A percentile compares a stretch with the other conserved stretches of the same genome.
Conservation (phyloP, 2,888 invertebrate genomes). For the Noctua janthe region DNA sequence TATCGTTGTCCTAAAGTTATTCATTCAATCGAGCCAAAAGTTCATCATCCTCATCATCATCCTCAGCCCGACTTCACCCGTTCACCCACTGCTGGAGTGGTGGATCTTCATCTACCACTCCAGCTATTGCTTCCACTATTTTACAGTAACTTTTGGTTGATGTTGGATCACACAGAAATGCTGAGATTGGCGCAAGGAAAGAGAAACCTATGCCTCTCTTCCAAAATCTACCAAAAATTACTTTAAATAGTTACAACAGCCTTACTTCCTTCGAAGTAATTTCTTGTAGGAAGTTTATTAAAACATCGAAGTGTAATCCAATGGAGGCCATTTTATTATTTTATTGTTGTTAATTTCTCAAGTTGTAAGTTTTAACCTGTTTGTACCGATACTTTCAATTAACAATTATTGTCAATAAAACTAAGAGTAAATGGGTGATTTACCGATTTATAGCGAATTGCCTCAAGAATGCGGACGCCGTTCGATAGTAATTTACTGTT, state of each 20-base stretch:
- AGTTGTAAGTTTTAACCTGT: constrained; percentile 7
- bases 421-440: constrained; percentile 17
- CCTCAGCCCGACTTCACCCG: too few relatives aligned
- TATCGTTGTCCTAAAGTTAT: background rate
- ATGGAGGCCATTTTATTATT: background rate
- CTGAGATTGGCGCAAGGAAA: too few relatives aligned
- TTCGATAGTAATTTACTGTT: constrained; percentile 37
- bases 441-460: constrained; percentile 5
- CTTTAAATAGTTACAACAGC: background rate
- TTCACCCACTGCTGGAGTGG: background rate
- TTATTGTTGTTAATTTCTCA: constrained; percentile 17
- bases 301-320: background rate
- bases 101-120: background rate
- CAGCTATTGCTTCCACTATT: too few relatives aligned
- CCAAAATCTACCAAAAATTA: background rate
- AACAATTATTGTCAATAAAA: constrained; percentile 30
- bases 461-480: constrained; percentile 46
- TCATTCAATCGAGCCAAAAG: background rate
- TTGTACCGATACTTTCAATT: constrained; percentile 10
- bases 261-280: background rate
- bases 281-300: background rate
- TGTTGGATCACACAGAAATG: too few relatives aligned
- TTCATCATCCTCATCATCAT: too few relatives aligned
- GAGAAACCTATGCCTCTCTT: too few relatives aligned
- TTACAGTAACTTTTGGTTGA: too few relatives aligned